Percentiles rank a stretch among this genome's conserved stretches.
Conservation (phyloP, 2,797 vertebrate species). For the Neosalanx taihuensis region DNA sequence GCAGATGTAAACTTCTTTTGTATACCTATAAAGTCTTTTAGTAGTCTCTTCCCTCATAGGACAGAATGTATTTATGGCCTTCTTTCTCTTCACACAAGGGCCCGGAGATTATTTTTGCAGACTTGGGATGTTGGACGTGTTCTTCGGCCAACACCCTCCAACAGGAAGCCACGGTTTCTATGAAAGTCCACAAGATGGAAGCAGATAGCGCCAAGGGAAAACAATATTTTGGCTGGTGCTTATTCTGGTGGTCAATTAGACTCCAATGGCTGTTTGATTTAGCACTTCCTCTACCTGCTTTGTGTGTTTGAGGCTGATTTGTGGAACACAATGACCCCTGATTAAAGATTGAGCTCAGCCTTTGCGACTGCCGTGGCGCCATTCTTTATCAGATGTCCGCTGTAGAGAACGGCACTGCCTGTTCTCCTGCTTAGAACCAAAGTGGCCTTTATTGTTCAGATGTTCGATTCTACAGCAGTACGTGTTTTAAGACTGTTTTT, state of each 20-base stretch:
- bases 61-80: slow-evolving; percentile 80
- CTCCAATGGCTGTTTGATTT: slow-evolving; percentile 72
- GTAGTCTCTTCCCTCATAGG: slow-evolving; percentile 57
- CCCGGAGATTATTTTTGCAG: slow-evolving; percentile 87
- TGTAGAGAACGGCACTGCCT: slow-evolving; percentile 49
- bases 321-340: slow-evolving; percentile 71
- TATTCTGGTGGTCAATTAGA: slow-evolving; percentile 72
- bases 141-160: slow-evolving; percentile 78
- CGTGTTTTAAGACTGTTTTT: background rate
- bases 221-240: slow-evolving; percentile 75
- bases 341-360: slow-evolving; percentile 70
- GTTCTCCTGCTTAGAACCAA: slow-evolving; percentile 55
- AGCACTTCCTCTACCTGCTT: slow-evolving; percentile 74
- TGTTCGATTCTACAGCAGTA: background rate
- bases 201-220: slow-evolving; percentile 79
- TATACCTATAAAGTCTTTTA: background rate
- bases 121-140: slow-evolving; percentile 76
- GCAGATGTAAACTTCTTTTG: background rate
- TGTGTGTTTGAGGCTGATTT: slow-evolving; percentile 62
- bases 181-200: slow-evolving; percentile 85
- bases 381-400: slow-evolving; percentile 68
- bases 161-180: slow-evolving; percentile 89
- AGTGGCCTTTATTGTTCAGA: background rate
- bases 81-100: slow-evolving; percentile 71
- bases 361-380: slow-evolving; percentile 65